Conservation (phyloP, 2,888 invertebrate genomes). For the Sturmia bella region DNA sequence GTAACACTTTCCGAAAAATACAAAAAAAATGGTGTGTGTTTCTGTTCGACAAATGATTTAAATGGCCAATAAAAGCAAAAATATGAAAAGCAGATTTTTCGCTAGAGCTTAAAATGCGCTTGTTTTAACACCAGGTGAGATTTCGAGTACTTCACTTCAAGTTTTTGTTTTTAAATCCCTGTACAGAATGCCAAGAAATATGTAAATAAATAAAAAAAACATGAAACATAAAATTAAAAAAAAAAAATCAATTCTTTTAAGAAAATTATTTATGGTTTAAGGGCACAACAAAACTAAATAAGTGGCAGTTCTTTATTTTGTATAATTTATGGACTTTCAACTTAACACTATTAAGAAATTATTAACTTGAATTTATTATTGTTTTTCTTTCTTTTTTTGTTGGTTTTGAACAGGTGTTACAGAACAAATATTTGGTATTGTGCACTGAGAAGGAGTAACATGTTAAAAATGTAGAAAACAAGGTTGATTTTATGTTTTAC, state of each 20-base stretch:
- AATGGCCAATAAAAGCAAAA: constrained; percentile 19
- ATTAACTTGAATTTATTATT: constrained; percentile 38
- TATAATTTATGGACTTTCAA: constrained; percentile 40
- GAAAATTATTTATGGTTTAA: constrained; percentile 1
- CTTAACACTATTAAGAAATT: constrained; percentile 51
- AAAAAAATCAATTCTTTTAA: constrained; percentile 19
- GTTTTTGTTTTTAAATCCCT: constrained; percentile 13
- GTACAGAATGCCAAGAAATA: constrained; percentile 17
- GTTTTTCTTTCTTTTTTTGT: too few relatives aligned
- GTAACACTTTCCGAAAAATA: constrained; percentile 51
- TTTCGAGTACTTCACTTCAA: constrained; percentile 29
- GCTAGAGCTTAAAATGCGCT: too few relatives aligned
- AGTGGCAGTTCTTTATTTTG: constrained; percentile 7
- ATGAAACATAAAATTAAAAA: constrained; percentile 3
- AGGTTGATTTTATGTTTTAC: too few relatives aligned
- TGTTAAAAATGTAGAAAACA: too few relatives aligned
- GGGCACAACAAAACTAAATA: constrained; percentile 21
- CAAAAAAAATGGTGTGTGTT: constrained; percentile 6
- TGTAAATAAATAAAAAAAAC: too few relatives aligned
- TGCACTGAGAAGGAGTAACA: too few relatives aligned
- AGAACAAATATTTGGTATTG: too few relatives aligned
- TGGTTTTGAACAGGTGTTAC: constrained; percentile 9
- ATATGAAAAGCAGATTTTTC: constrained; percentile 1
- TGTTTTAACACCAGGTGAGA: constrained; percentile 21
- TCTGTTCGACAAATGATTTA: constrained; percentile 34